Evolutionary conservation across 2,888 invertebrate genomes (phyloP).

Genomic region (Adela reaumurella): DNA sequence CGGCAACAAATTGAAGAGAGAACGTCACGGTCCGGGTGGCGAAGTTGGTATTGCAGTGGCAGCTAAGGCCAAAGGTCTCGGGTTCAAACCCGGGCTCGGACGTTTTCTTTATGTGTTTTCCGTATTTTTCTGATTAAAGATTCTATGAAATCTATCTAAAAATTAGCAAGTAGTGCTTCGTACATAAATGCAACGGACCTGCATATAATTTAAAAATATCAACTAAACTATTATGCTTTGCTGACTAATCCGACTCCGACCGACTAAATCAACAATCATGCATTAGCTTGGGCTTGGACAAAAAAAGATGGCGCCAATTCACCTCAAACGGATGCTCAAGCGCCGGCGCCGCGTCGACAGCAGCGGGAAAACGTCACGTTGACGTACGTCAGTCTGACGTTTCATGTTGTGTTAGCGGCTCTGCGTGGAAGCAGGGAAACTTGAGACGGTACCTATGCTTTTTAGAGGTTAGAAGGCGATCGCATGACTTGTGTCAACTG

Average conservation of each 20-base stretch:
- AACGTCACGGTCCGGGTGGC: too few relatives aligned
- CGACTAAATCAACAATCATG: neutral
- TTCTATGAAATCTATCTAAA: too few relatives aligned
- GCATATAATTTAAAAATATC: neutral
- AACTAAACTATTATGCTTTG: too few relatives aligned
- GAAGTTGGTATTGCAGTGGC: too few relatives aligned
- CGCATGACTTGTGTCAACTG: conserved; percentile 24
- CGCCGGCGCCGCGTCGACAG: conserved; percentile 17
- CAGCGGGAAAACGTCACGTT: neutral
- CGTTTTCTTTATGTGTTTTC: too few relatives aligned
- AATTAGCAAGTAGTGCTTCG: too few relatives aligned
- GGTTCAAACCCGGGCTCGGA: too few relatives aligned
- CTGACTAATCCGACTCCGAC: too few relatives aligned
- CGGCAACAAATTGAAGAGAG: too few relatives aligned
- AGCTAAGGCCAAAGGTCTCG: too few relatives aligned
- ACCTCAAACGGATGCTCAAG: conserved; percentile 21
- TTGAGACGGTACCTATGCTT: neutral
- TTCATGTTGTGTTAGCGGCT: conserved; percentile 20
- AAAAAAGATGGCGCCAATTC: neutral
- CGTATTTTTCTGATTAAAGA: too few relatives aligned
- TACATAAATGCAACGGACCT: neutral
- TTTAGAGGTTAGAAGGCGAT: conserved; percentile 28
- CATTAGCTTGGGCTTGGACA: neutral
- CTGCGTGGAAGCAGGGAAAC: conserved; percentile 8
- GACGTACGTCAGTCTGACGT: neutral